A percentile compares a stretch with the other conserved stretches of the same genome.
phyloP scores from a whole-genome alignment of 2,888 invertebrate species.

The Dryocosmus kuriphilus region DNA sequence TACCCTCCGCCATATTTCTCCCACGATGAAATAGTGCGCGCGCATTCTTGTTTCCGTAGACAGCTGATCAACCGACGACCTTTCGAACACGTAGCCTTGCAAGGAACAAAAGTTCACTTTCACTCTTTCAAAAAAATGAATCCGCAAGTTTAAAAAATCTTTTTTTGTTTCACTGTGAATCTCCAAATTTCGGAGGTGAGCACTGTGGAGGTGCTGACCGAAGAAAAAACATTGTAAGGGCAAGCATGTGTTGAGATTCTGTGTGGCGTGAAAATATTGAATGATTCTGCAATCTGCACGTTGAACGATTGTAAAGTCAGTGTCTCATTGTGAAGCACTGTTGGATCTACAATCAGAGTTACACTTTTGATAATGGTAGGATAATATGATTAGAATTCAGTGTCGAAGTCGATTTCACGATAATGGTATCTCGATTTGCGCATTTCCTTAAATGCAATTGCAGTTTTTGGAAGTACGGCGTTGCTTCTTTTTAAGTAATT shows the following conservation, averaged over 20 bases:
- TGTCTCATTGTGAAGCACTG: neutral
- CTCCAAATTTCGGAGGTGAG: neutral
- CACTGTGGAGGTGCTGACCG: neutral
- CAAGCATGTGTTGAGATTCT: slow-evolving; percentile 4
- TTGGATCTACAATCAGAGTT: neutral
- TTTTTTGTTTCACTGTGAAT: neutral
- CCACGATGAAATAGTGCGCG: slow-evolving; percentile 37
- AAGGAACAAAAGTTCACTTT: slow-evolving; percentile 18
- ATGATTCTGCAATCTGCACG: neutral
- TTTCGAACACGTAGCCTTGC: neutral
- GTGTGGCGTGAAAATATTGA: slow-evolving; percentile 12
- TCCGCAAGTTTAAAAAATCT: neutral
- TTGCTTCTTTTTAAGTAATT: neutral
- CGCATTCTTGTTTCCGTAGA: slow-evolving; percentile 32
- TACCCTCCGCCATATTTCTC: slow-evolving; percentile 6
- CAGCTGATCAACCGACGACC: slow-evolving; percentile 44
- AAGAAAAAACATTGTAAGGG: neutral
- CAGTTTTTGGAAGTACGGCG: neutral
- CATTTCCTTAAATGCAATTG: neutral
- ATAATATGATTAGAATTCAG: neutral
- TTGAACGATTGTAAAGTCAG: neutral
- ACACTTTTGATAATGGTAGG: neutral
- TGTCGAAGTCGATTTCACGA: neutral
- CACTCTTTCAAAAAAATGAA: neutral
- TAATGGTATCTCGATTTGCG: neutral